A percentile compares a stretch with the other conserved stretches of the same genome.
phyloP scores from a whole-genome alignment of 2,888 invertebrate species.

The Leptopilina myrica region DNA sequence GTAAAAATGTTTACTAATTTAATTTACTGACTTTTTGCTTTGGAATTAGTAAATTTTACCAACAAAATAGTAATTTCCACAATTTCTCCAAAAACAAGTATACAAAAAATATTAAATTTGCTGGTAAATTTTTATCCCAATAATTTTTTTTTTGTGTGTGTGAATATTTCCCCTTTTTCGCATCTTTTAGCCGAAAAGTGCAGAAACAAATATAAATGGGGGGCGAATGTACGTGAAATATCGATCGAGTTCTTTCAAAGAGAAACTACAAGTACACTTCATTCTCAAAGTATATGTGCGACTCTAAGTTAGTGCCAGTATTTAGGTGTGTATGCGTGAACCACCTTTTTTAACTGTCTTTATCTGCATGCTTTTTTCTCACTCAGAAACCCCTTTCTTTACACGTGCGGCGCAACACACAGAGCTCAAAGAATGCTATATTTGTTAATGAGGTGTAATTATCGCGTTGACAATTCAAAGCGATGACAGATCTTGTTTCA shows the following conservation, averaged over 20 bases:
- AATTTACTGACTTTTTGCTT: too few species aligned
- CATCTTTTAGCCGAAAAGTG: slow-evolving; percentile 10
- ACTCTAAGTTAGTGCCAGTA: neutral
- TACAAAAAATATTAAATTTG: too few species aligned
- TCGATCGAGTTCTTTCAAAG: slow-evolving; percentile 64
- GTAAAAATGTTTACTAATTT: too few species aligned
- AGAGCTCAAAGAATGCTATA: slow-evolving; percentile 70
- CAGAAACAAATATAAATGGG: slow-evolving; percentile 26
- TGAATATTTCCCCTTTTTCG: neutral
- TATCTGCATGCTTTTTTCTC: slow-evolving; percentile 34
- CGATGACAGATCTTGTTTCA: slow-evolving; percentile 44
- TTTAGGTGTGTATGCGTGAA: slow-evolving; percentile 1
- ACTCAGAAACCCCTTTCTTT: slow-evolving; percentile 46
- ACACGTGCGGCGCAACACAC: slow-evolving; percentile 58
- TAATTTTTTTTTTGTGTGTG: too few species aligned
- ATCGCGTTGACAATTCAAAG: slow-evolving; percentile 65
- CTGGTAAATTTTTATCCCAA: too few species aligned
- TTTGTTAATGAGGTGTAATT: slow-evolving; percentile 74
- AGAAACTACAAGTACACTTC: slow-evolving; percentile 54
- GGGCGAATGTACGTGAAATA: slow-evolving; percentile 59
- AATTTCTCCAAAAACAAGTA: too few species aligned
- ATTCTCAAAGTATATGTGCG: neutral
- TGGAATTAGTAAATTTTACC: too few species aligned
- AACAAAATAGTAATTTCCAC: too few species aligned
- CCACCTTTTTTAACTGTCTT: slow-evolving; percentile 27